Percentiles rank a stretch among this genome's conserved stretches.
Evolutionary conservation across 2,888 invertebrate genomes (phyloP).

Genomic region (Laothoe populi): DNA sequence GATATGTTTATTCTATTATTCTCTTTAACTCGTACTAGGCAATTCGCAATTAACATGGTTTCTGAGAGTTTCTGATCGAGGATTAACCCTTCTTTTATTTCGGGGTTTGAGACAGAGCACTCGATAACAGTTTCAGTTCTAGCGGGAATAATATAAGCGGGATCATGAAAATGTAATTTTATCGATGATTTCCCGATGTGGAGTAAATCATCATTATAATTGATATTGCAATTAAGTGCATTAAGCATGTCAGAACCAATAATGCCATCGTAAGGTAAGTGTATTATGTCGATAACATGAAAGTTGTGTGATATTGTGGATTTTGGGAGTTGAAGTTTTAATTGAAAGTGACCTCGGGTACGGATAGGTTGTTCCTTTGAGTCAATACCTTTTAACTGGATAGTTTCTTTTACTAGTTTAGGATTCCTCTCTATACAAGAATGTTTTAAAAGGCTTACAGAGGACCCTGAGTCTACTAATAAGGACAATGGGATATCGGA

Average conservation of each 20-base stretch:
- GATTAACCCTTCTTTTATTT: no score
- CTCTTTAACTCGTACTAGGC: no score
- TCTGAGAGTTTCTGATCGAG: no score
- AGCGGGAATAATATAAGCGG: no score
- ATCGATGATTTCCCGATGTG: constrained; percentile 15
- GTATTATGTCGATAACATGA: background rate
- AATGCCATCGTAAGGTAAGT: background rate
- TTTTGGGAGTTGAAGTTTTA: background rate
- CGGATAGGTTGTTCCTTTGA: background rate
- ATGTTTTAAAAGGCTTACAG: background rate
- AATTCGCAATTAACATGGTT: no score
- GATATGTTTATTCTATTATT: no score
- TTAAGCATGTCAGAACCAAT: constrained; percentile 32
- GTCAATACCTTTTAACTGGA: background rate
- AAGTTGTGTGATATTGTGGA: background rate
- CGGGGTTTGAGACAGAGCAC: no score
- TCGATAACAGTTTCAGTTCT: no score
- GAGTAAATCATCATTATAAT: constrained; percentile 31
- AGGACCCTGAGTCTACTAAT: background rate
- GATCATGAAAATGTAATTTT: constrained; percentile 32
- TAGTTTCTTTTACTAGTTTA: background rate
- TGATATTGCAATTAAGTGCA: constrained; percentile 32
- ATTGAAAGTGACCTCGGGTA: background rate
- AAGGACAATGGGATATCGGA: background rate
- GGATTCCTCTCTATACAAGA: background rate